Base-by-base conservation (phyloP, 2,113 vertebrate genomes). In the Zootoca vivipara region DNA sequence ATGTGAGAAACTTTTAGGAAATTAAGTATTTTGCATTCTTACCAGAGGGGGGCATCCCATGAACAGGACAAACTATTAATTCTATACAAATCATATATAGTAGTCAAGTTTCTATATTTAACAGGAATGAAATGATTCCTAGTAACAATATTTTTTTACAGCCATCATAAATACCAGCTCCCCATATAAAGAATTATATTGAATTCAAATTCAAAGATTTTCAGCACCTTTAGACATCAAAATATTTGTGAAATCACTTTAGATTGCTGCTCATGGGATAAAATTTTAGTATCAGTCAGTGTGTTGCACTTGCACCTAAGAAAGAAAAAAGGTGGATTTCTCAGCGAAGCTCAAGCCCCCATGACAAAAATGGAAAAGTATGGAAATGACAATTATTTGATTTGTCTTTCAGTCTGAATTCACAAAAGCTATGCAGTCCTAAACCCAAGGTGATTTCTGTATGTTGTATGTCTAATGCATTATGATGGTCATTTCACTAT, bases 11-110 rank as follows among this genome's bases (percentile, higher is more conserved):
- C n/a, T 20, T 67, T 52, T 52, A 42, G 2, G 83, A 83, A 88
- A 88, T 56, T 77, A 56, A 83, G 62, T 83, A 83, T 83, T 88
- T 77, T 88, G 62, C 80, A 77, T 83, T 77, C 58, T 88, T 88
- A 62, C 87, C 80, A 83, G 87, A 83, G 72, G 73, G 87, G 72
- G 80, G 87, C 81, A 88, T 83, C 62, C 87, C 87, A 83, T 88
- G 72, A 88, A 77, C 80, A 88, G 40, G 40, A 83, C 40, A 88
- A 77, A 88, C 15, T 67, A 83, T 69, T 88, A 88, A 83, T 83
- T 83, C 72, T 78, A 26, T 83, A 30, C 24, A 88, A 67, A 83
- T 88, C 56, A 88, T 83, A 35, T 83, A 88, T 83, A 15, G 42
- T 69, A 56, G 30, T 64, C 72, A 75, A 83, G 24, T 38, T 69